Evolutionary conservation across 92 coral and sea anemone species (phyloP).

Genomic region (Diadumene lineata): DNA sequence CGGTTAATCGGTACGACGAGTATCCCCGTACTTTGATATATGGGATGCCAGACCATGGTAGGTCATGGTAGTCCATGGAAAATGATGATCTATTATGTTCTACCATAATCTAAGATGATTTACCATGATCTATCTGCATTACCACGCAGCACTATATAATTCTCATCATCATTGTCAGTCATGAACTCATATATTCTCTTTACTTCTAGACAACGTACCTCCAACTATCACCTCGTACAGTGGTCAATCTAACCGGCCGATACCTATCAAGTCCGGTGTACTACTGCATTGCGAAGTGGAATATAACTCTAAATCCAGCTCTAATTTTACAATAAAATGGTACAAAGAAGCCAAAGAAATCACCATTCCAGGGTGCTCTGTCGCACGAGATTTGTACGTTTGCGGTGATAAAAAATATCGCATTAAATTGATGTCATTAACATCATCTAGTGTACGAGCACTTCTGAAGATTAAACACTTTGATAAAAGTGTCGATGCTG

Average conservation of each 20-base stretch:
- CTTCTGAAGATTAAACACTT: constrained; percentile 2
- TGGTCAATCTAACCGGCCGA: not conserved
- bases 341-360: constrained; percentile 14
- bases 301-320: constrained; percentile 8
- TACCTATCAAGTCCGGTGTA: not conserved
- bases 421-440: not conserved
- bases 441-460: not conserved
- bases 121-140: too few species aligned
- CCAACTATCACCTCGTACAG: not conserved
- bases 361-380: not conserved
- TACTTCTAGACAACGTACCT: not conserved
- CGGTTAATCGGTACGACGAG: too few species aligned
- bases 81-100: too few species aligned
- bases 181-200: too few species aligned
- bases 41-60: too few species aligned
- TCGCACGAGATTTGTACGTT: not conserved
- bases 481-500: not conserved
- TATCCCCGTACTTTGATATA: too few species aligned
- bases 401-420: not conserved
- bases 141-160: too few species aligned
- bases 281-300: not conserved
- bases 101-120: too few species aligned
- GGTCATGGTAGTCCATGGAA: too few species aligned
- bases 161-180: too few species aligned
- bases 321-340: not conserved